A percentile compares a stretch with the other conserved stretches of the same genome.
Conservation (phyloP, 2,113 vertebrate genomes). For the Piprites chloris region DNA sequence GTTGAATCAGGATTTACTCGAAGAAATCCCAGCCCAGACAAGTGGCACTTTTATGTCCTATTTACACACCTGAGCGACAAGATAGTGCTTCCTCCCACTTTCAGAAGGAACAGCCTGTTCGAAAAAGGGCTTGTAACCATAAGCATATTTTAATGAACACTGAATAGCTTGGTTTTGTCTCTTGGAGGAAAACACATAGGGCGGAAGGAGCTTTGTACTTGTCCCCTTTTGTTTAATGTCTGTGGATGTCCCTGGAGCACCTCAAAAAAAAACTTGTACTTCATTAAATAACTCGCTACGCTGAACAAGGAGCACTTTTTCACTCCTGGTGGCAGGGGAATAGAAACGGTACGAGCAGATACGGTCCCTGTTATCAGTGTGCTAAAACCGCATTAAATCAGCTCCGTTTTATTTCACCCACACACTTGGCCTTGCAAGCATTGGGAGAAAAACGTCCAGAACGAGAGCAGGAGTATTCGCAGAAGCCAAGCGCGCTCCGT, state of each 20-base stretch:
- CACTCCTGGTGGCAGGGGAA: background rate
- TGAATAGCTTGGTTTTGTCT: background rate
- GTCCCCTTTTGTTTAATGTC: background rate
- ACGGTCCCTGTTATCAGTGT: accelerated
- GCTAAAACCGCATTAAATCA: accelerated
- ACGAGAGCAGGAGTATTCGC: background rate
- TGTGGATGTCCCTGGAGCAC: background rate
- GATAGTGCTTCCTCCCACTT: background rate
- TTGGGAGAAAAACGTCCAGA: background rate
- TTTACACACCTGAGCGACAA: background rate
- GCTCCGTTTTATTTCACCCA: accelerated
- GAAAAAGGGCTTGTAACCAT: background rate
- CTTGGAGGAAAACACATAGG: background rate
- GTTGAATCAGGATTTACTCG: background rate
- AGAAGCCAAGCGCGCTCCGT: background rate
- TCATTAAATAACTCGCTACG: accelerated
- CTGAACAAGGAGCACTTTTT: background rate
- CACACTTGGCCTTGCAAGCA: background rate
- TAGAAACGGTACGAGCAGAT: accelerated
- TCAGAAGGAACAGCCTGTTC: background rate
- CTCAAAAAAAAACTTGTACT: background rate
- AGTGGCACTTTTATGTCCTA: background rate
- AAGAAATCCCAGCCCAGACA: background rate
- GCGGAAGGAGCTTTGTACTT: background rate
- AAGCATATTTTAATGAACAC: background rate